phyloP scores from a whole-genome alignment of 2,113 vertebrate genomes.

The Actenoides lindsayi region DNA sequence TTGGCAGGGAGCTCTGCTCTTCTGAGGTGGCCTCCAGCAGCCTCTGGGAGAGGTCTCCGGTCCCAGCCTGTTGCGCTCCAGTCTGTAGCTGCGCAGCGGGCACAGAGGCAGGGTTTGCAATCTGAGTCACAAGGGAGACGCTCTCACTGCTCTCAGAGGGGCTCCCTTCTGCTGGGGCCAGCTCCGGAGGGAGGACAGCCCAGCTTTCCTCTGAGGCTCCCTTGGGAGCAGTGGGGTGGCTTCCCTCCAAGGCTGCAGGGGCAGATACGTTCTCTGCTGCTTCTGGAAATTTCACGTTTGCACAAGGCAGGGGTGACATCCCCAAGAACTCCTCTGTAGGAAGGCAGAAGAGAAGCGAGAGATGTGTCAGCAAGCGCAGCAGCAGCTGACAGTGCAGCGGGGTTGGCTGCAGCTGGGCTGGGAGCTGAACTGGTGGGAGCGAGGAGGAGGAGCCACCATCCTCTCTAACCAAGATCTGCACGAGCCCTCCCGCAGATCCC shows the following conservation, averaged over 20 bases:
- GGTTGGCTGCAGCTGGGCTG: neutral
- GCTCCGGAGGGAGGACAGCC: conserved; percentile 13
- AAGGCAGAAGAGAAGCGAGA: conserved; percentile 4
- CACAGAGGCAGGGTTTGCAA: conserved; percentile 74
- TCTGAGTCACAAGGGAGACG: conserved; percentile 88
- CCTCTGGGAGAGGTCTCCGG: conserved; percentile 61
- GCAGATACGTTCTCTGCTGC: conserved; percentile 47
- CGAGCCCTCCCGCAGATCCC: neutral
- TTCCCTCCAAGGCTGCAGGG: conserved; percentile 23
- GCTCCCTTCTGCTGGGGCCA: conserved; percentile 65
- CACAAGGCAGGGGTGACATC: conserved; percentile 72
- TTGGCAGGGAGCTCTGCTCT: conserved; percentile 57
- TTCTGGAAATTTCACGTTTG: conserved; percentile 70
- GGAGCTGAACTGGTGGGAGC: neutral
- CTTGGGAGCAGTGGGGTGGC: neutral
- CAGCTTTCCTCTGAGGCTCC: conserved; percentile 46
- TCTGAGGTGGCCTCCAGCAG: conserved; percentile 68
- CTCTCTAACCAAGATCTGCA: neutral
- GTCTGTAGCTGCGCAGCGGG: conserved; percentile 50
- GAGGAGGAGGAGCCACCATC: neutral
- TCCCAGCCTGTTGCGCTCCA: neutral
- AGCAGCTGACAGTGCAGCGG: neutral
- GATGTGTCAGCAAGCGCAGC: neutral
- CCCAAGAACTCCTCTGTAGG: conserved; percentile 86
- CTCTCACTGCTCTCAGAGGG: conserved; percentile 93